Percentiles rank a stretch among this genome's conserved stretches.
Conservation (phyloP, 2,113 vertebrate genomes). For the Hydrolagus affinis region DNA sequence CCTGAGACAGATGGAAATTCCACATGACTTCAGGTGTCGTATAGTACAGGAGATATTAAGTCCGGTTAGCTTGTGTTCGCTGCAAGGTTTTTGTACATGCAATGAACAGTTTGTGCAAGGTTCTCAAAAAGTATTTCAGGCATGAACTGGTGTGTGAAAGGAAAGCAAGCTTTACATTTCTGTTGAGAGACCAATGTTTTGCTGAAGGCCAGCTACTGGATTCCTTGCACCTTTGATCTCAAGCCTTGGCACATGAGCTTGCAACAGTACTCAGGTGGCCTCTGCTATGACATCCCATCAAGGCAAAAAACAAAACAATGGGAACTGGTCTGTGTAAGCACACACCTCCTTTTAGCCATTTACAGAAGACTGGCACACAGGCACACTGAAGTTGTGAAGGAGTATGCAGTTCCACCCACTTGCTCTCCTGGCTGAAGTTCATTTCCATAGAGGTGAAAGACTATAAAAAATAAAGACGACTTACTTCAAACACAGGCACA, state of each 20-base stretch:
- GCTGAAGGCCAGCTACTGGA: slow-evolving; percentile 21
- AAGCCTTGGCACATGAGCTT: slow-evolving; percentile 8
- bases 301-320: slow-evolving; percentile 25
- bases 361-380: slow-evolving; percentile 20
- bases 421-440: slow-evolving; percentile 32
- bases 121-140: neutral
- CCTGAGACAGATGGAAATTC: neutral
- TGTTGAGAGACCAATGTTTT: neutral
- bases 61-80: neutral
- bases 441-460: slow-evolving; percentile 32
- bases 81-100: neutral
- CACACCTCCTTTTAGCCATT: slow-evolving; percentile 32
- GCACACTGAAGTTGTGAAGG: slow-evolving; percentile 30
- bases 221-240: neutral
- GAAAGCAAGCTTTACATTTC: slow-evolving; percentile 6
- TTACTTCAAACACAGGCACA: slow-evolving; percentile 15
- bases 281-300: slow-evolving; percentile 17
- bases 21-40: neutral
- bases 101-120: neutral
- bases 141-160: neutral
- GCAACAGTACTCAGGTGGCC: neutral
- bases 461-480: slow-evolving; percentile 32
- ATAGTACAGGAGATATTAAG: neutral
- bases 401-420: slow-evolving; percentile 31
- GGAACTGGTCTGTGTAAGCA: slow-evolving; percentile 31